These are phyloP conservation scores for Escarpia spicata DNA, from an alignment of 2,888 invertebrate genomes.

Conservation along the genomic window DNA sequence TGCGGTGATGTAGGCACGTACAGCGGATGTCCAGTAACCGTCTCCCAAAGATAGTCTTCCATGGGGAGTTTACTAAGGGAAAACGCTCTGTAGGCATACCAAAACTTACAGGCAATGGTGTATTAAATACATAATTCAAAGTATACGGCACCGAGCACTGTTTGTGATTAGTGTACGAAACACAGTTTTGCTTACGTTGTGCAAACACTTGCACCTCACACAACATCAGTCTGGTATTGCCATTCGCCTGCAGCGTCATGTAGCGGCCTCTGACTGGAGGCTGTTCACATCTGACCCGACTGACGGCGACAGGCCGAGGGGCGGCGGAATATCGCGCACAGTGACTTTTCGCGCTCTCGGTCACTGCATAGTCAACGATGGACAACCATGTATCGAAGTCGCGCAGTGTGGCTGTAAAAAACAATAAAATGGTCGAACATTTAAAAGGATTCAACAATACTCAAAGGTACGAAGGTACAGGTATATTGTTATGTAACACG, in stretches of 20 bases:
- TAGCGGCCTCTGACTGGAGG: neutral
- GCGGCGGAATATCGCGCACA: neutral
- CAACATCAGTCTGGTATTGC: neutral
- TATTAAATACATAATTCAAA: too few relatives aligned
- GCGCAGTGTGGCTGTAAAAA: neutral
- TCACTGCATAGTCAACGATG: neutral
- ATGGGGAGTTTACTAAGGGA: too few relatives aligned
- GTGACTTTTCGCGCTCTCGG: neutral
- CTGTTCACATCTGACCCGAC: neutral
- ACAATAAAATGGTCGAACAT: neutral
- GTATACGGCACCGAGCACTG: too few relatives aligned
- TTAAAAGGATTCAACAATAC: neutral
- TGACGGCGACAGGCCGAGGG: neutral
- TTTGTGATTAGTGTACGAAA: neutral
- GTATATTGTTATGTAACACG: too few relatives aligned
- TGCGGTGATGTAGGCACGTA: too few relatives aligned
- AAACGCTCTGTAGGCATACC: too few relatives aligned
- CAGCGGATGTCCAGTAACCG: too few relatives aligned
- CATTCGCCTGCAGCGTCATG: neutral
- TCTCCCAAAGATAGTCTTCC: too few relatives aligned
- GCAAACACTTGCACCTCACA: constrained; percentile 1
- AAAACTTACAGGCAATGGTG: too few relatives aligned
- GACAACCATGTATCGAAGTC: neutral
- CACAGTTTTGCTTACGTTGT: neutral
- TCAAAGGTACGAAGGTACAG: too few relatives aligned